Base-by-base conservation (phyloP, 2,113 vertebrate genomes). In the Tragelaphus strepsiceros region DNA sequence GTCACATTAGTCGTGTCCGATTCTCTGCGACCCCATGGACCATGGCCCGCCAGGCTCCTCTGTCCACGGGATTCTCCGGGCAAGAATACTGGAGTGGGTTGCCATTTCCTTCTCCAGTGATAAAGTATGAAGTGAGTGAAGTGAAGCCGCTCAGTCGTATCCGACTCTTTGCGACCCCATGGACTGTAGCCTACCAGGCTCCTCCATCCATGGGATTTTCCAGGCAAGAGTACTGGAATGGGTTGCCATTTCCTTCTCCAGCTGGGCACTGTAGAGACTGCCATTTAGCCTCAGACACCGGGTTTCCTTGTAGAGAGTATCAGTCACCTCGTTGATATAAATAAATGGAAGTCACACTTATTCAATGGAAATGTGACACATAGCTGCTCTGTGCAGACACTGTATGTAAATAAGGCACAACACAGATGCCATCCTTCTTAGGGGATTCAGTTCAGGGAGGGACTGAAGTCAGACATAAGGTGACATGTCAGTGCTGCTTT, bases 1-100 rank as follows among this genome's bases (percentile, higher is more conserved):
- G 17, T 35, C 17, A 71, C 32, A 35, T 21, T 16, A 67, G 64
- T 67, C 0, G 4, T 67, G 64, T 67, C 64, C 2, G 1, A 67
- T 9, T n/a, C 64, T 71, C 64, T 35, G 64, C 4, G 8, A 71
- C n/a, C 17, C 9, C 64, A 71, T 11, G 64, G n/a, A 71, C 17
- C 64, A 35, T 0, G 4, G 64, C 17, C 64, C n/a, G 0, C n/a
- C n/a, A 71, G n/a, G 4, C n/a, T 71, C 64, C n/a, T 71, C n/a
- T 71, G n/a, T 35, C 64, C 64, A 71, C 0, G 9, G 64, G 17
- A 71, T 71, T 71, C 64, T 71, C 64, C 17, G 10, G 64, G 9
- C n/a, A 71, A 35, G 64, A 67, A 35, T 67, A 35, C 0, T 67
- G 62, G 62, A 64, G 15, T 64, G 15, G 15, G 30, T 64, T 64